These are phyloP conservation scores for Meles meles DNA, from an alignment of 2,113 vertebrate species.

Conservation along the genomic window DNA sequence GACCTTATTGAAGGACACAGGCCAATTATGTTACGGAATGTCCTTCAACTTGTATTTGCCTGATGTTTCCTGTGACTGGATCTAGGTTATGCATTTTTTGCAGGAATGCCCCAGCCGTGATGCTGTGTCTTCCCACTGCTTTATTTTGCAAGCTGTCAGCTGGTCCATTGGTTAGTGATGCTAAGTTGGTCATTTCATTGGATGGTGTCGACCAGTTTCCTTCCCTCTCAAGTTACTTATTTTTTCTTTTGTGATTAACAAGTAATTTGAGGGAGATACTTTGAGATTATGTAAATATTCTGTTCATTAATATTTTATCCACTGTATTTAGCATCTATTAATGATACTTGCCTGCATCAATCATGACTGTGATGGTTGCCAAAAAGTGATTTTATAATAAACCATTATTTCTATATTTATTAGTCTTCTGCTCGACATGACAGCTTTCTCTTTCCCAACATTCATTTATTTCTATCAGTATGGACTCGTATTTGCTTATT, in stretches of 20 bases:
- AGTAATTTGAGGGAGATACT: slow-evolving; percentile 25
- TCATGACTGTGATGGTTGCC: not conserved
- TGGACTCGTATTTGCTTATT: not conserved
- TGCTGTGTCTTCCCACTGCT: fast-evolving
- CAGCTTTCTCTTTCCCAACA: not conserved
- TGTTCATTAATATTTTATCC: slow-evolving; percentile 43
- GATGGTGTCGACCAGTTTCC: not conserved
- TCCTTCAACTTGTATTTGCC: not conserved
- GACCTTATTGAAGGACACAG: not conserved
- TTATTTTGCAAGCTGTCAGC: not conserved
- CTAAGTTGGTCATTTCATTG: not conserved
- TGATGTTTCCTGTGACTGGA: not conserved
- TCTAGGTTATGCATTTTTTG: not conserved
- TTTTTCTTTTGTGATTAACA: slow-evolving; percentile 31
- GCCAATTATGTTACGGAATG: not conserved
- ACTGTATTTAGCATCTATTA: slow-evolving; percentile 57
- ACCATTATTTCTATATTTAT: not conserved
- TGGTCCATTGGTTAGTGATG: not conserved
- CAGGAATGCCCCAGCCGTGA: fast-evolving
- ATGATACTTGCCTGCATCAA: slow-evolving; percentile 26
- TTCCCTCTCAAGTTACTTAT: not conserved
- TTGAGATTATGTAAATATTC: slow-evolving; percentile 55
- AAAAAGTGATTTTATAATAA: slow-evolving; percentile 39
- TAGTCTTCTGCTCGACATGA: not conserved
- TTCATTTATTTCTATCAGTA: not conserved